A percentile compares a stretch with the other conserved stretches of the same genome.
These are phyloP conservation scores for Kryptolebias marmoratus DNA, from an alignment of 2,113 vertebrate species.

Conservation along the genomic window DNA sequence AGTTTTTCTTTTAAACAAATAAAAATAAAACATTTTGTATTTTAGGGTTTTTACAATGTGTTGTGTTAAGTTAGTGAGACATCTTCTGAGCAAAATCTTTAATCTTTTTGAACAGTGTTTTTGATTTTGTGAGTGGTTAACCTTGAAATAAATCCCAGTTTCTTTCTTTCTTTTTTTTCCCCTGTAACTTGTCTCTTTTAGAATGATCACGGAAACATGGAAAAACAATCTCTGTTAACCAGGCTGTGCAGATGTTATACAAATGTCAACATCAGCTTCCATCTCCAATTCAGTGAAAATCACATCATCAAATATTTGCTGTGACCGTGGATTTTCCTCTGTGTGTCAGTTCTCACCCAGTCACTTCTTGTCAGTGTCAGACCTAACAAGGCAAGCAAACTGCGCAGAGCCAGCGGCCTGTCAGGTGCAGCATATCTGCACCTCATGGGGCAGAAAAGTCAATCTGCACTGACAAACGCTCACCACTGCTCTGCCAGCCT, in stretches of 20 bases:
- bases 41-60: not conserved
- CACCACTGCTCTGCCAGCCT: conserved; percentile 55
- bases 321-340: conserved; percentile 61
- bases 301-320: conserved; percentile 81
- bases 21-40: too few relatives aligned
- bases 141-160: not conserved
- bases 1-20: too few relatives aligned
- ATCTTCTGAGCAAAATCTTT: not conserved
- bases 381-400: conserved; percentile 71
- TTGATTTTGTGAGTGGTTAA: too few relatives aligned
- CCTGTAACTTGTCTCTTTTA: not conserved
- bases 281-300: conserved; percentile 71
- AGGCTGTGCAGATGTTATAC: conserved; percentile 59
- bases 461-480: conserved; percentile 70
- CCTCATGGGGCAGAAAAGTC: conserved; percentile 70
- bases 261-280: conserved; percentile 70
- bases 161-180: not conserved
- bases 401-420: conserved; percentile 62
- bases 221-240: conserved; percentile 41
- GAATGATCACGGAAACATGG: conserved; percentile 6
- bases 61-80: not conserved
- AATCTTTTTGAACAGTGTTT: not conserved
- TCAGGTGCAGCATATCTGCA: conserved; percentile 74
- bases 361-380: conserved; percentile 71
- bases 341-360: conserved; percentile 62